Base-by-base conservation (phyloP, 2,113 vertebrate species). In the Pteruthius melanotis region DNA sequence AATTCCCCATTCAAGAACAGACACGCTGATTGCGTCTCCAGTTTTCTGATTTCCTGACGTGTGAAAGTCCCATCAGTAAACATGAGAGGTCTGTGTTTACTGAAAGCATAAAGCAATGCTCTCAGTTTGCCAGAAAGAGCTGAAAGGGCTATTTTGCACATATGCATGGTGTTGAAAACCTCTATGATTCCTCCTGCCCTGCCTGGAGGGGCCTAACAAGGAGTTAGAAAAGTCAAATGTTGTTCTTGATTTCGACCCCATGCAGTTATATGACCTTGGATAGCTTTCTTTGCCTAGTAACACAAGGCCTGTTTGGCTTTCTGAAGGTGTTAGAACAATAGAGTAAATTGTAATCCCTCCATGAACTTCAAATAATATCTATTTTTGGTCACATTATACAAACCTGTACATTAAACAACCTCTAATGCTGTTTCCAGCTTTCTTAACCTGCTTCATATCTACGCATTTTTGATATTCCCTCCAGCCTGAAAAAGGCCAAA, bases 1-100 rank as follows among this genome's bases (percentile, higher is more conserved):
- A 97, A 97, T 96, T 96, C 93, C 94, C 91, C 57, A 21, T 91
- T 96, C 96, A 96, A 94, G 94, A 96, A 89, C 61, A 92, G 95
- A 82, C 95, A 91, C 3, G 94, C 45, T 79, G 92, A 53, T 95
- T 87, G 65, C 1, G 0, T 71, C 83, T 96, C 83, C 72, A 71
- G n/a, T 42, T 91, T 81, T 83, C 79, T 94, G 65, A 94, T 92
- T 95, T 93, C 95, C 92, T 83, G 86, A 95, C 0, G 1, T 82
- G 88, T 93, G 80, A 96, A 93, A 89, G 42, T 60, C 69, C 61
- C 86, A 69, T 47, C 76, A 79, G 95, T 31, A 75, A 89, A 86
- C 26, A 20, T 5, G 17, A 93, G 69, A 72, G 61, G 76, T 83
- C 64, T 65, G 52, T 61, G 44, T 75, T 87, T 65, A 53, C 65